Conservation (phyloP, 2,797 vertebrate genomes). For the Sebastes variabilis region DNA sequence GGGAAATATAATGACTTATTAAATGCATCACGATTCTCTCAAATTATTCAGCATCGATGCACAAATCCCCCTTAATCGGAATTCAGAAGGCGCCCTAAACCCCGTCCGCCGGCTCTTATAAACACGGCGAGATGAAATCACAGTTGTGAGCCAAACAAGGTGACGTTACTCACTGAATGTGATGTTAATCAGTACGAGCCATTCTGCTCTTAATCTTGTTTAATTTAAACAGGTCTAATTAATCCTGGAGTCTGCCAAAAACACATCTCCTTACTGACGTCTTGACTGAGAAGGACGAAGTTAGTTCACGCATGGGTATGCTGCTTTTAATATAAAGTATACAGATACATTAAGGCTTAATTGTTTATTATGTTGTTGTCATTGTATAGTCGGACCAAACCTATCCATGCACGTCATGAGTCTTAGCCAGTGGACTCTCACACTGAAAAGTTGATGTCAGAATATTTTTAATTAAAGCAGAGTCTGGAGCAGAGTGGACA, state of each 20-base stretch:
- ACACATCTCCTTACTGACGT: neutral
- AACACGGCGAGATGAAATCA: conserved; percentile 31
- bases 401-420: neutral
- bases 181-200: conserved; percentile 13
- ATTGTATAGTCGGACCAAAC: neutral
- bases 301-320: neutral
- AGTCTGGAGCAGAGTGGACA: neutral
- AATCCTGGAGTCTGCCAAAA: conserved; percentile 8
- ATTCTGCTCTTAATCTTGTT: conserved; percentile 11
- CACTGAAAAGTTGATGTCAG: neutral
- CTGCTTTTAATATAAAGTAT: neutral
- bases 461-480: neutral
- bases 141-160: conserved; percentile 37
- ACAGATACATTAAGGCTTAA: neutral
- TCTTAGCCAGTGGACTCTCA: neutral
- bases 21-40: conserved; percentile 25
- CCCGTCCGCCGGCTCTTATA: conserved; percentile 14
- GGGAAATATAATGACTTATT: conserved; percentile 26
- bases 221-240: conserved; percentile 30
- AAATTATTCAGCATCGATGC: conserved; percentile 19
- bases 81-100: conserved; percentile 36
- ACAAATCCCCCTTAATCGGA: conserved; percentile 34
- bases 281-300: neutral
- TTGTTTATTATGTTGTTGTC: neutral
- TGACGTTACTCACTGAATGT: conserved; percentile 8